A percentile compares a stretch with the other conserved stretches of the same genome.
These are phyloP conservation scores for Pterois miles DNA, from an alignment of 2,797 vertebrate genomes.

Conservation along the genomic window DNA sequence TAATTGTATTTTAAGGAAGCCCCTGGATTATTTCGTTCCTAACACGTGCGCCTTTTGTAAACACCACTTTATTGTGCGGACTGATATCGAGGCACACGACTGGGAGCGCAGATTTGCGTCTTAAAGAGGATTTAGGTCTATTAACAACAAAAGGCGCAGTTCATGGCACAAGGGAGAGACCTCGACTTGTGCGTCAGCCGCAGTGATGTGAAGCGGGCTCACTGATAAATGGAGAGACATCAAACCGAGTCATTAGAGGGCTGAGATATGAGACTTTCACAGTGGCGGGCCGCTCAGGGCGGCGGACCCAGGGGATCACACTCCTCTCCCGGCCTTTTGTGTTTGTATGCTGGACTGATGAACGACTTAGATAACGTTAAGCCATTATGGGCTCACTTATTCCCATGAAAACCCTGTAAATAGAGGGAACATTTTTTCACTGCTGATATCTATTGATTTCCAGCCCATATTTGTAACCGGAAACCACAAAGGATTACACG, in stretches of 20 bases:
- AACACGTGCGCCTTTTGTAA: slow-evolving; percentile 40
- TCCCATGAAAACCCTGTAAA: slow-evolving; percentile 70
- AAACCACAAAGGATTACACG: slow-evolving; percentile 54
- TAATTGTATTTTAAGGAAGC: slow-evolving; percentile 11
- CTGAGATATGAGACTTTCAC: slow-evolving; percentile 77
- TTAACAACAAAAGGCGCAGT: slow-evolving; percentile 77
- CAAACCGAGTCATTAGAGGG: slow-evolving; percentile 82
- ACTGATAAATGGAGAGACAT: slow-evolving; percentile 83
- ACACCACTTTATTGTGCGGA: slow-evolving; percentile 47
- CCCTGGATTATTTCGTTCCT: slow-evolving; percentile 41
- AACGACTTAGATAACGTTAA: slow-evolving; percentile 67
- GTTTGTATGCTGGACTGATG: slow-evolving; percentile 70
- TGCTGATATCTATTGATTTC: slow-evolving; percentile 65
- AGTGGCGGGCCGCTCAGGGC: slow-evolving; percentile 75
- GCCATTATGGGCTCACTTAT: slow-evolving; percentile 68
- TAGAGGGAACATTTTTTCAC: slow-evolving; percentile 56
- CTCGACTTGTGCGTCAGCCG: slow-evolving; percentile 62
- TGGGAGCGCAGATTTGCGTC: slow-evolving; percentile 67
- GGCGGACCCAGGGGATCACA: slow-evolving; percentile 72
- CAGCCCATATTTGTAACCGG: slow-evolving; percentile 43
- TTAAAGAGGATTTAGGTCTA: slow-evolving; percentile 79
- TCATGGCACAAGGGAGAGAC: slow-evolving; percentile 69
- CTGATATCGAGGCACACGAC: slow-evolving; percentile 59
- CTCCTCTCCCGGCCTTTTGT: slow-evolving; percentile 73
- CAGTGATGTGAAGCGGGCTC: slow-evolving; percentile 63